A percentile compares a stretch with the other conserved stretches of the same genome.
Conservation (phyloP, 2,888 invertebrate genomes). For the Hartigia nigra region DNA sequence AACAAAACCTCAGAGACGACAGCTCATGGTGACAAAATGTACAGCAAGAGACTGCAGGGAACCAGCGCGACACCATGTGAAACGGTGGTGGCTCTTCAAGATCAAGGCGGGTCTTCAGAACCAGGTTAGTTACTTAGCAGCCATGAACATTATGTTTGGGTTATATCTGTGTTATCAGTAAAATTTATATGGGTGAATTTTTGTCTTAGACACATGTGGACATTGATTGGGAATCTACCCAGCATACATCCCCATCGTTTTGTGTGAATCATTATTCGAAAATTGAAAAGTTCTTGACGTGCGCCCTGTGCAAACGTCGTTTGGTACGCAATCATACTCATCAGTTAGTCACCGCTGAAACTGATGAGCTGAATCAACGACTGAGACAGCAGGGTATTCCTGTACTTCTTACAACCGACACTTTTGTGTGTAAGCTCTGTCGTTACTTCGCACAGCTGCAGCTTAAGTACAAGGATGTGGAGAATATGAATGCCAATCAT, state of each 20-base stretch:
- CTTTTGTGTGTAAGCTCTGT: conserved; percentile 85
- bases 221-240: conserved; percentile 65
- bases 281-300: conserved; percentile 80
- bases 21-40: conserved; percentile 58
- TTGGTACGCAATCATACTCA: conserved; percentile 83
- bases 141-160: not conserved
- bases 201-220: conserved; percentile 53
- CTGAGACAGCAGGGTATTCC: conserved; percentile 76
- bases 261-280: conserved; percentile 77
- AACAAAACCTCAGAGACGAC: conserved; percentile 58
- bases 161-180: not conserved
- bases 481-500: conserved; percentile 67
- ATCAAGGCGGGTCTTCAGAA: conserved; percentile 59
- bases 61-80: conserved; percentile 61
- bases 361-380: conserved; percentile 66
- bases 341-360: conserved; percentile 72
- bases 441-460: conserved; percentile 81
- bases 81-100: conserved; percentile 64
- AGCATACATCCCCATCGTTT: conserved; percentile 60
- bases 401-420: conserved; percentile 74
- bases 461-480: conserved; percentile 69
- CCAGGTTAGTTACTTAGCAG: conserved; percentile 42
- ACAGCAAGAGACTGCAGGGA: conserved; percentile 60
- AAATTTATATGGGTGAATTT: not conserved
- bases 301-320: conserved; percentile 81